These are phyloP conservation scores for Fragum fragum DNA, from an alignment of 2,888 invertebrate genomes.

Conservation along the genomic window DNA sequence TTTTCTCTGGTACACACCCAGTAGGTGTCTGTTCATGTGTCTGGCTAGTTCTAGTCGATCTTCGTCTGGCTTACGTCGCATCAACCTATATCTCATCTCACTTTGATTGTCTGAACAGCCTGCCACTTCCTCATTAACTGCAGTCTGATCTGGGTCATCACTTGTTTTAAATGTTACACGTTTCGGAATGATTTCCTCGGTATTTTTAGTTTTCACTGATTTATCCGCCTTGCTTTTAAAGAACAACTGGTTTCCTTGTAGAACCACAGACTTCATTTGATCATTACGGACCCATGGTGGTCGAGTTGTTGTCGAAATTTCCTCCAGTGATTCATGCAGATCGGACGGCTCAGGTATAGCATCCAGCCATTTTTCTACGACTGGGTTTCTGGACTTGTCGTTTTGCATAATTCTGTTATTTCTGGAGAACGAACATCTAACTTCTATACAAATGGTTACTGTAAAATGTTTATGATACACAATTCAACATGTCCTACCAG, in stretches of 20 bases:
- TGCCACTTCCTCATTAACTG: not conserved
- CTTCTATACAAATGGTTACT: too few relatives aligned
- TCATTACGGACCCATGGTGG: not conserved
- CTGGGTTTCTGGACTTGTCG: not conserved
- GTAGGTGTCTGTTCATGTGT: constrained; percentile 2
- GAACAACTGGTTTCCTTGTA: not conserved
- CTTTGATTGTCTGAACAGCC: not conserved
- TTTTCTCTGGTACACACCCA: constrained; percentile 21
- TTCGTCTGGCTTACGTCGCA: constrained; percentile 12
- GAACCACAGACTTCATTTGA: not conserved
- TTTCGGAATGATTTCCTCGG: not conserved
- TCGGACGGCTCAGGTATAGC: not conserved
- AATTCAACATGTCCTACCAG: not conserved
- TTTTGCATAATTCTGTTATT: constrained; percentile 5
- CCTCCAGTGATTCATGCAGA: not conserved
- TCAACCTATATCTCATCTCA: not conserved
- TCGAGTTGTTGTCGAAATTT: not conserved
- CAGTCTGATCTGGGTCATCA: not conserved
- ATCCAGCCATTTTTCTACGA: not conserved
- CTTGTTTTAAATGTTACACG: constrained; percentile 16
- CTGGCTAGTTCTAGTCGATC: constrained; percentile 4
- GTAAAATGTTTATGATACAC: too few relatives aligned
- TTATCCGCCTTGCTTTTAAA: not conserved
- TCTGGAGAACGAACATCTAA: too few relatives aligned
- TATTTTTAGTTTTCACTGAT: not conserved